Conservation (phyloP, 2,113 vertebrate genomes). For the Colaptes auratus region DNA sequence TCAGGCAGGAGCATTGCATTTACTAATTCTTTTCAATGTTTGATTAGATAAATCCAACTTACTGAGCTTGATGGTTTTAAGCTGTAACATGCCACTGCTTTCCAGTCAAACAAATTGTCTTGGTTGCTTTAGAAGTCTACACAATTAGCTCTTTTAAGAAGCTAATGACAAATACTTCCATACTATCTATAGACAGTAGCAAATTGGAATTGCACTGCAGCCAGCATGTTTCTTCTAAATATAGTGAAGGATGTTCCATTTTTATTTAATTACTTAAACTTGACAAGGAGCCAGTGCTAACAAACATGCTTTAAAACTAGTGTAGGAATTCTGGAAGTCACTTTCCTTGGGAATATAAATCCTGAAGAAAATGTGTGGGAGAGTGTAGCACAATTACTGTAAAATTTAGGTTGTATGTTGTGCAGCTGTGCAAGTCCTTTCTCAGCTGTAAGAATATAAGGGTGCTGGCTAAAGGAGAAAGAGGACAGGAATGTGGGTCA, state of each 20-base stretch:
- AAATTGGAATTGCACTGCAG: background rate
- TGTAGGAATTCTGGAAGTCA: background rate
- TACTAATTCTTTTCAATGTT: background rate
- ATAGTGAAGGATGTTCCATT: background rate
- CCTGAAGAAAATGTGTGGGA: background rate
- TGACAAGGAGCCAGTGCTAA: constrained; percentile 28
- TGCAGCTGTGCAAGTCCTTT: background rate
- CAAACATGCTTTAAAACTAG: background rate
- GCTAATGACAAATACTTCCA: background rate
- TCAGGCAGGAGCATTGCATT: background rate
- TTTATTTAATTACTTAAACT: constrained; percentile 43
- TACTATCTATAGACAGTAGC: background rate
- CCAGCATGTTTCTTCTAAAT: constrained; percentile 25
- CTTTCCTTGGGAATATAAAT: constrained; percentile 28
- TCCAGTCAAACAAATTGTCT: background rate
- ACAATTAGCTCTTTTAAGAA: constrained; percentile 17
- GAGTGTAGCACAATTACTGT: background rate
- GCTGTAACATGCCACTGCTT: background rate
- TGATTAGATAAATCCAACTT: background rate
- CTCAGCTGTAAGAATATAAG: background rate
- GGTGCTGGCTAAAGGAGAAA: background rate
- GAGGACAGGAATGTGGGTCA: background rate
- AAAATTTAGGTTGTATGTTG: background rate
- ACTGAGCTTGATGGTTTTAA: background rate
- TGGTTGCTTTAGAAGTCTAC: background rate